A percentile compares a stretch with the other conserved stretches of the same genome.
Conservation (phyloP, 1,140 invertebrate species). For the Leptinotarsa undecemlineata region DNA sequence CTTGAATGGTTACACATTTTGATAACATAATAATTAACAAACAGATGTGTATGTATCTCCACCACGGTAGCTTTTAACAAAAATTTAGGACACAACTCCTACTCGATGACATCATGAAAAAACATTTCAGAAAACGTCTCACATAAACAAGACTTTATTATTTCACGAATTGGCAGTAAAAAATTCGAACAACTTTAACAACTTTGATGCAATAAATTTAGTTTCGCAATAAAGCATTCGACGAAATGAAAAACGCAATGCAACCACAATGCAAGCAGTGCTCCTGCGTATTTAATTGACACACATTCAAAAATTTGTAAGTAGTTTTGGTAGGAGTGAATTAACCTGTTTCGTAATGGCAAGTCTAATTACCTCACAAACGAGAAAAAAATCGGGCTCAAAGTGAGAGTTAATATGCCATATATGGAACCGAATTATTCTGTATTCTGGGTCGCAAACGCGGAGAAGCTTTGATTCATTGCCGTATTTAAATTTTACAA, state of each 20-base stretch:
- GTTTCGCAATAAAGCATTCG: conserved; percentile 1
- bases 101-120: too few species aligned
- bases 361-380: background rate
- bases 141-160: background rate
- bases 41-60: too few species aligned
- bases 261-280: background rate
- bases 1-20: too few species aligned
- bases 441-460: background rate
- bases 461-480: conserved; percentile 6
- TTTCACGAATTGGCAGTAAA: background rate
- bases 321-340: conserved; percentile 2
- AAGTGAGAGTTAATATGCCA: conserved; percentile 6
- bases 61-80: too few species aligned
- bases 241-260: background rate
- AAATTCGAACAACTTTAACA: background rate
- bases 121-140: background rate
- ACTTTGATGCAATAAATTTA: background rate
- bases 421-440: background rate
- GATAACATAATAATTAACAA: too few species aligned
- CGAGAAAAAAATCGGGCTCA: conserved; percentile 7
- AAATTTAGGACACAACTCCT: too few species aligned
- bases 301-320: conserved; percentile 6
- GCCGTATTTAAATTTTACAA: background rate
- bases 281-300: conserved; percentile 3
- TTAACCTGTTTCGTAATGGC: conserved; percentile 2